phyloP scores from a whole-genome alignment of 2,113 vertebrate genomes.

The Bombycilla garrulus region DNA sequence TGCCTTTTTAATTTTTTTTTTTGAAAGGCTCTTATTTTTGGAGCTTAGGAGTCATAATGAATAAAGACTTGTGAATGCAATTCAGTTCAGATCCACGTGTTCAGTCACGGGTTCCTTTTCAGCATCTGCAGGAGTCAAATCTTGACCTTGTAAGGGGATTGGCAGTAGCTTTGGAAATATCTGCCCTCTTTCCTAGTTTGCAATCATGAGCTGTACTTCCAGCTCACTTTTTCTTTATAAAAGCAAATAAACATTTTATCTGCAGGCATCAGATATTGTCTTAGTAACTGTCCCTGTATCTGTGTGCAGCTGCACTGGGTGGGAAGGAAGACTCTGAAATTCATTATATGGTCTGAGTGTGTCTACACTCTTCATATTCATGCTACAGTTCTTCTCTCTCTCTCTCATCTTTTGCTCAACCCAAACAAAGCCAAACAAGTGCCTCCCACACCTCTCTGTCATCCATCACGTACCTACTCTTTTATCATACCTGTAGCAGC shows the following conservation, averaged over 20 bases:
- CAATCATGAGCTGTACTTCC: not conserved
- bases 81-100: not conserved
- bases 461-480: not conserved
- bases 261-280: not conserved
- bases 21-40: not conserved
- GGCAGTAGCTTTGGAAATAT: constrained; percentile 33
- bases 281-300: not conserved
- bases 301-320: not conserved
- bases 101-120: not conserved
- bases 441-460: not conserved
- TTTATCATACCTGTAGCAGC: not conserved
- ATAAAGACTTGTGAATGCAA: not conserved
- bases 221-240: not conserved
- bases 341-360: not conserved
- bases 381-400: not conserved
- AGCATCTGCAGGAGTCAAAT: not conserved
- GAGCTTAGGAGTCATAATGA: not conserved
- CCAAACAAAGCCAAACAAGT: not conserved
- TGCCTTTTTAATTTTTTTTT: not conserved
- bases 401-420: not conserved
- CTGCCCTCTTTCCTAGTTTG: not conserved
- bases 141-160: not conserved
- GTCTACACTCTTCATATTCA: not conserved
- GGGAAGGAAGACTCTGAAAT: not conserved
- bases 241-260: not conserved